These are phyloP conservation scores for Trachelus stipa DNA, from an alignment of 2,888 invertebrate species.

Conservation along the genomic window DNA sequence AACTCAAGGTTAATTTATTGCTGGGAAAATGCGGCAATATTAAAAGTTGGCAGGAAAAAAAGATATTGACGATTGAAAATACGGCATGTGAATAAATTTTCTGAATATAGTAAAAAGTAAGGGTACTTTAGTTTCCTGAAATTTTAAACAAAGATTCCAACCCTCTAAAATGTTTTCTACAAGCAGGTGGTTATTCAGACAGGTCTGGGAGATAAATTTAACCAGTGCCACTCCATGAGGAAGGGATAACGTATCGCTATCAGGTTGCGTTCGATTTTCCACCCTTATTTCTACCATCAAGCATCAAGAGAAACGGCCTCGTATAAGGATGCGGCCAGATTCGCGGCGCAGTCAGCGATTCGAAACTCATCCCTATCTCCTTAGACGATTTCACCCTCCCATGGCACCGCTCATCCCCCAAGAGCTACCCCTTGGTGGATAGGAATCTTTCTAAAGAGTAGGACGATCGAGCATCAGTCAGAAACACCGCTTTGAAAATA, in stretches of 20 bases:
- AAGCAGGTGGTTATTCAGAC: not conserved
- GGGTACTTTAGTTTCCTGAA: not conserved
- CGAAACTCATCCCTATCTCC: not conserved
- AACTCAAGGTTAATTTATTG: not conserved
- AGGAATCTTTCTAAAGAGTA: not conserved
- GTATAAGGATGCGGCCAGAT: constrained; percentile 1
- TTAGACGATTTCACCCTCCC: not conserved
- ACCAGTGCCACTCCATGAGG: not conserved
- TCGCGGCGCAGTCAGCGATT: constrained; percentile 2
- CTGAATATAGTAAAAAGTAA: not conserved
- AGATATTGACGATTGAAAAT: not conserved
- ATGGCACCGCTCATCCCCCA: not conserved
- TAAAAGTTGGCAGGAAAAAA: not conserved
- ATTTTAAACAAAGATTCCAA: not conserved
- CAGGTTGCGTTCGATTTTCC: not conserved
- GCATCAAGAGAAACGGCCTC: not conserved
- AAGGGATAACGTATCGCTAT: not conserved
- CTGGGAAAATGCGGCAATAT: too few species aligned
- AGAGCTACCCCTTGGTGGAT: not conserved
- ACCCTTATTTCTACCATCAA: not conserved
- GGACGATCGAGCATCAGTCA: not conserved
- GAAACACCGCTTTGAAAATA: constrained; percentile 3
- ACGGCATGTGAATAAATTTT: not conserved
- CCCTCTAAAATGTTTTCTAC: not conserved
- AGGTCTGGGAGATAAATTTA: not conserved